phyloP scores from a whole-genome alignment of 2,888 invertebrate species.

The Portevinia maculata region DNA sequence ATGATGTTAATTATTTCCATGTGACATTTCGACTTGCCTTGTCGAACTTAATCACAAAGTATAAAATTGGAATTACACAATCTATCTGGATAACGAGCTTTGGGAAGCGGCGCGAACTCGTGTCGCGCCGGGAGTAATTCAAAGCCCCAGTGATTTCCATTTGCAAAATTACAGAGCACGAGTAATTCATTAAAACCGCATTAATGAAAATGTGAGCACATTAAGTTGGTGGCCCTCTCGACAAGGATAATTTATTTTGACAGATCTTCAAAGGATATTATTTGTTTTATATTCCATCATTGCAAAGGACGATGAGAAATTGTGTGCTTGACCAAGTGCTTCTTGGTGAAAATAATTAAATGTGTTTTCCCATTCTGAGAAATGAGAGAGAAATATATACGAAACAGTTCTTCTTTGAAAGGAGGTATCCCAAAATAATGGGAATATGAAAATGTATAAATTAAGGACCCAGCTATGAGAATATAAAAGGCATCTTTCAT shows the following conservation, averaged over 20 bases:
- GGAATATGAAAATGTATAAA: no score
- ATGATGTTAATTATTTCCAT: constrained; percentile 64
- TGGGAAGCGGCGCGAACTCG: no score
- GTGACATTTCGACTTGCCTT: constrained; percentile 24
- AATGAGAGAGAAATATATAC: no score
- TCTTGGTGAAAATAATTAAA: no score
- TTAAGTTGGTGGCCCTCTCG: background rate
- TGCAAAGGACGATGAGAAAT: no score
- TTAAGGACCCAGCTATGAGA: no score
- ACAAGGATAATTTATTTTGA: constrained; percentile 36
- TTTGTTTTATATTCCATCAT: constrained; percentile 16
- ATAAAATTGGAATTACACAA: constrained; percentile 56
- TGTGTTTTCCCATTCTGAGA: no score
- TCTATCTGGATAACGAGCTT: constrained; percentile 21
- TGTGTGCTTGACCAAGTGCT: background rate
- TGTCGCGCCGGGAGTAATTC: background rate
- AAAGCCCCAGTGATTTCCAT: constrained; percentile 12
- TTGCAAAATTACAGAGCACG: constrained; percentile 24
- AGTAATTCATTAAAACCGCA: constrained; percentile 35
- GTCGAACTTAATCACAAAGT: constrained; percentile 61
- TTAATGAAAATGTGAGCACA: constrained; percentile 40
- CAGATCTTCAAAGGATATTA: constrained; percentile 35
- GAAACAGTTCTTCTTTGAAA: no score
- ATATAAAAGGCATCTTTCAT: no score
- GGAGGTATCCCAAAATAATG: no score